Evolutionary conservation across 2,113 vertebrate species (phyloP), one percentile per base, ranked within the genome.

Genomic region (Channa maculata): DNA sequence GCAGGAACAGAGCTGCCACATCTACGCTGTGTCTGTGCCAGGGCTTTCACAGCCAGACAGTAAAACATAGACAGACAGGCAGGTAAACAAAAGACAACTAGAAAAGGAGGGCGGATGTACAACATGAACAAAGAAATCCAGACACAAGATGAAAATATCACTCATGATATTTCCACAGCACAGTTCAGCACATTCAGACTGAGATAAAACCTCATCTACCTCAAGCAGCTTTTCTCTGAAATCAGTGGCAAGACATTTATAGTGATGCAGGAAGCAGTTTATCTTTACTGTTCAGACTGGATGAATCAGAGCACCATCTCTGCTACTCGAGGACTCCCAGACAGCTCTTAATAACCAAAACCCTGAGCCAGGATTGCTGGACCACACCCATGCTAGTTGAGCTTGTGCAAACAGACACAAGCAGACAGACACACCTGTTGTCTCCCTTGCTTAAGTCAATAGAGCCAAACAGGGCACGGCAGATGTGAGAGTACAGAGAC

Each of bases 391-490:
- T 41, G 12, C 65, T 57, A 50, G 9, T 70, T 54, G 48, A 43
- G 68, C 46, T 72, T 73, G 64, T 60, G 51, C 73, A 87, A 80
- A 83, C 65, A 86, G 9, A 63, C 51, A 55, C 51, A 37, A 39
- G 34, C 65, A 72, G 54, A 70, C 59, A n/a, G 65, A 64, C 68
- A 80, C 75, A 82, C 80, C 86, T 82, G 66, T 76, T 60, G 76
- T 45, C 53, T 70, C 38, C 11, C 11, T 8, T 5, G 4, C 62
- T 79, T 68, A 39, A 63, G 63, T 81, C 75, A 86, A 82, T 50
- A 82, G 36, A 48, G 71, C 43, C 54, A 66, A 61, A 80, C 11
- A 55, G 15, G 75, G 36, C 53, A 59, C 62, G 58, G 54, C 1
- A 52, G 12, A 49, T 59, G 60, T 63, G 8, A 5, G 11, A 65